Evolutionary conservation across 2,113 vertebrate genomes (phyloP).

Genomic region (Fregata magnificens): DNA sequence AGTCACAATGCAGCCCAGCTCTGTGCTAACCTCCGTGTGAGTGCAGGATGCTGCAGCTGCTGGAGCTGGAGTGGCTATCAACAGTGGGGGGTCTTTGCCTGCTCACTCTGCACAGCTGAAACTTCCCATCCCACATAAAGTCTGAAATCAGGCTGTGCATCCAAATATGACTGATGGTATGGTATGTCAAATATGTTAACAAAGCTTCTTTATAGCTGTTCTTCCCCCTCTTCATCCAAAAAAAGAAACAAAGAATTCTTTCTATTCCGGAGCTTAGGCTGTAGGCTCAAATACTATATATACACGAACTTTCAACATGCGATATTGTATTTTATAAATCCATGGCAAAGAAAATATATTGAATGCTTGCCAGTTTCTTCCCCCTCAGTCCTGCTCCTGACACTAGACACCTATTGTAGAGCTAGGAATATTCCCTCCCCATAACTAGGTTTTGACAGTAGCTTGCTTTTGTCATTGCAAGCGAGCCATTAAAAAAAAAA

Average conservation of each 20-base stretch:
- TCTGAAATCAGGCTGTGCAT: neutral
- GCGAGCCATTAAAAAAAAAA: neutral
- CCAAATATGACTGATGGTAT: neutral
- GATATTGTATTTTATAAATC: neutral
- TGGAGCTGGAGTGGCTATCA: rapidly evolving
- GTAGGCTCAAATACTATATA: neutral
- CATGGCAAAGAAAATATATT: neutral
- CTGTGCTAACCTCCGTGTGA: rapidly evolving
- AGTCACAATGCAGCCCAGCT: rapidly evolving
- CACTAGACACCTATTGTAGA: neutral
- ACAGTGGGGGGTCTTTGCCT: rapidly evolving
- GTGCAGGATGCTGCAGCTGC: rapidly evolving
- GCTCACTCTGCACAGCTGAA: neutral
- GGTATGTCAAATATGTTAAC: neutral
- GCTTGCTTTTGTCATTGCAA: slow-evolving; percentile 6
- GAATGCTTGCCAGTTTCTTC: neutral
- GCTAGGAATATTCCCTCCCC: neutral
- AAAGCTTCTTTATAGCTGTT: neutral
- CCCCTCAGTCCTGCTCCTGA: neutral
- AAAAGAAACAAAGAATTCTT: neutral
- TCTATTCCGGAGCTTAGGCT: neutral
- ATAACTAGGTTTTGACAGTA: neutral
- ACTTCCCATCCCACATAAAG: neutral
- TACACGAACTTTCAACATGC: neutral
- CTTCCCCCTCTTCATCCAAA: neutral